Conservation (phyloP, 1,140 invertebrate genomes). For the Marisa cornuarietis region DNA sequence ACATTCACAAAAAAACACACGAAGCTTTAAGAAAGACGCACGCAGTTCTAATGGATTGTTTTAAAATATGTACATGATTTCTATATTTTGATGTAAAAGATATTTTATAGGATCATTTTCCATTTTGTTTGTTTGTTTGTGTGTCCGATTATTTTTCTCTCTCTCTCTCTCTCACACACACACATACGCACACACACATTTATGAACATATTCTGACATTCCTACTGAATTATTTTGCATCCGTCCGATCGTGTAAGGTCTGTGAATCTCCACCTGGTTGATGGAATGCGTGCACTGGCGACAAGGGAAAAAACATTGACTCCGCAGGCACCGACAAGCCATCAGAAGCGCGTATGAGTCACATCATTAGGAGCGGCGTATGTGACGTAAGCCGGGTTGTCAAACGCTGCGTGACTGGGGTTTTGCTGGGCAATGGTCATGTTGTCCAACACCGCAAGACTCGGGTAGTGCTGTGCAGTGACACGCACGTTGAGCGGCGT, state of each 20-base stretch:
- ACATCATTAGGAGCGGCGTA: too few relatives aligned
- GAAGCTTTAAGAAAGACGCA: not conserved
- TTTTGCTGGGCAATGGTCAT: too few relatives aligned
- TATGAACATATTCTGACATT: not conserved
- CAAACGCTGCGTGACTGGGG: too few relatives aligned
- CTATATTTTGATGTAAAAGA: not conserved
- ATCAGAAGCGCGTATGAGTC: too few relatives aligned
- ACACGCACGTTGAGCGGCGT: too few relatives aligned
- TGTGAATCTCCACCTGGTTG: not conserved
- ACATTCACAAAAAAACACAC: not conserved
- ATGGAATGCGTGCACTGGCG: not conserved
- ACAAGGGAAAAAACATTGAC: not conserved
- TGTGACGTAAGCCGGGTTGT: too few relatives aligned
- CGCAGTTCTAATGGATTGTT: not conserved
- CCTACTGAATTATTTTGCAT: not conserved
- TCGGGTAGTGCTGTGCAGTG: too few relatives aligned
- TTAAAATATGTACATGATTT: not conserved
- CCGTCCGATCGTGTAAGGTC: not conserved
- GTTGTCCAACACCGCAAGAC: too few relatives aligned
- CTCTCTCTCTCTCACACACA: constrained; percentile 10
- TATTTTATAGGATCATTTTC: not conserved
- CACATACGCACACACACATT: not conserved
- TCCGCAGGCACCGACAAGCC: not conserved
- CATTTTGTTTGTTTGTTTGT: not conserved
- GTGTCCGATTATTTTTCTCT: not conserved